A percentile compares a stretch with the other conserved stretches of the same genome.
These are phyloP conservation scores for Anser cygnoides DNA, from an alignment of 2,113 vertebrate species.

Conservation along the genomic window DNA sequence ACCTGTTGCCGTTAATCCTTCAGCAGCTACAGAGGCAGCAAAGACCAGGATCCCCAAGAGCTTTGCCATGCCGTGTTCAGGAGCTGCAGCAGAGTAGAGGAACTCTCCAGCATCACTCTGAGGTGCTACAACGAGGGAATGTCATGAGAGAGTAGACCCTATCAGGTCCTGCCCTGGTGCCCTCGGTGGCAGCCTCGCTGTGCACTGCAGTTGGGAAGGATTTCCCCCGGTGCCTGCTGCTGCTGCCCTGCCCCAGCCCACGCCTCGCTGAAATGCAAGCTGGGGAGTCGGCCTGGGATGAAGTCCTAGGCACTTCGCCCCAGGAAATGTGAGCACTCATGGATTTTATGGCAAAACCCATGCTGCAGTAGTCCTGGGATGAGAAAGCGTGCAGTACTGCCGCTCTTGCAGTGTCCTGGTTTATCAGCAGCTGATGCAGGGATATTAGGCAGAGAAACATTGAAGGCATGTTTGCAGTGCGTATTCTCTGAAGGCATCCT, in stretches of 20 bases:
- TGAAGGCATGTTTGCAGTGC: neutral
- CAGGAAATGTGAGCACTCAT: neutral
- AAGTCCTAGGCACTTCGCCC: neutral
- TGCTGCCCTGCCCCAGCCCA: neutral
- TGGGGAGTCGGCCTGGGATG: neutral
- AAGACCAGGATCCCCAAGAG: neutral
- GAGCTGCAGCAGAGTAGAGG: neutral
- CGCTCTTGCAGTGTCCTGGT: neutral
- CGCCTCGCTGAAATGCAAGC: neutral
- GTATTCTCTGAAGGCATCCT: neutral
- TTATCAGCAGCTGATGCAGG: neutral
- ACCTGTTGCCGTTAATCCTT: neutral
- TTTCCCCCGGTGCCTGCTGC: neutral
- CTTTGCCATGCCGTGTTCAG: neutral
- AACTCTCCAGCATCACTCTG: neutral
- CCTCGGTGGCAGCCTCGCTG: neutral
- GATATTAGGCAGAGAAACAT: neutral
- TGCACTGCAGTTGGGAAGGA: neutral
- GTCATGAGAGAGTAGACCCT: neutral
- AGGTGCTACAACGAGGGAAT: neutral
- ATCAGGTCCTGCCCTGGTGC: neutral
- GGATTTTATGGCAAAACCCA: neutral
- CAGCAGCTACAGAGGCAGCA: neutral
- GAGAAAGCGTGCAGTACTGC: accelerated
- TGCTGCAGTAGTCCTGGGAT: neutral